Evolutionary conservation across 2,113 vertebrate species (phyloP), one percentile per base, ranked within the genome.

Genomic region (Phrynosoma platyrhinos): DNA sequence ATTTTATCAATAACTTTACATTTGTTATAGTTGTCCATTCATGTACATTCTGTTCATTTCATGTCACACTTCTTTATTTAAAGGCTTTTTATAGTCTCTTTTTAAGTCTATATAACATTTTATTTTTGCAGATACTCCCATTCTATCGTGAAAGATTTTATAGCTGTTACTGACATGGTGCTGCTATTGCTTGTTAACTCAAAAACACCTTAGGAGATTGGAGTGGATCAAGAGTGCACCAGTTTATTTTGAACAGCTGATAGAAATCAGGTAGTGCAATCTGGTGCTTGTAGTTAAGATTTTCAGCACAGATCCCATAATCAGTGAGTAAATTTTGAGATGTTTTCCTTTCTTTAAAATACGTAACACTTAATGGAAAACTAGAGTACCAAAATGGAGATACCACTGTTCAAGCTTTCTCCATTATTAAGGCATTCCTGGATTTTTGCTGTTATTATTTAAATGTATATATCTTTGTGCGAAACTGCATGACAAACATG

Each of bases 41-140:
- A 75, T 3, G 36, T 36, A 21, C 86, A 42, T 42, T 74, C 64
- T 79, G 25, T 75, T 85, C 55, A 86, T 78, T 83, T 77, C 64
- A 55, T 20, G 76, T 80, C 52, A 80, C n/a, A n/a, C 69, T 86
- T 36, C 79, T 85, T 32, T 72, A 71, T 62, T 40, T 30, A 25
- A 71, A 42, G 53, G 32, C 75, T 77, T 71, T 21, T 82, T 78
- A 81, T 55, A 64, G 89, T 74, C 40, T 93, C 92, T 72, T 0
- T 0, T 92, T 95, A 92, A 94, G 89, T 94, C 93, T 91, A 90
- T 95, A 89, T 87, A 90, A 95, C 55, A 69, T 36, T 90, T 91
- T 74, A 76, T 21, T 77, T 62, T 90, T 79, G 87, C 81, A 78
- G 78, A 85, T 82, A 68, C 30, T 66, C 58, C 68, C 32, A 16